These are phyloP conservation scores for Hippolais icterina DNA, from an alignment of 2,113 vertebrate genomes.

Conservation along the genomic window DNA sequence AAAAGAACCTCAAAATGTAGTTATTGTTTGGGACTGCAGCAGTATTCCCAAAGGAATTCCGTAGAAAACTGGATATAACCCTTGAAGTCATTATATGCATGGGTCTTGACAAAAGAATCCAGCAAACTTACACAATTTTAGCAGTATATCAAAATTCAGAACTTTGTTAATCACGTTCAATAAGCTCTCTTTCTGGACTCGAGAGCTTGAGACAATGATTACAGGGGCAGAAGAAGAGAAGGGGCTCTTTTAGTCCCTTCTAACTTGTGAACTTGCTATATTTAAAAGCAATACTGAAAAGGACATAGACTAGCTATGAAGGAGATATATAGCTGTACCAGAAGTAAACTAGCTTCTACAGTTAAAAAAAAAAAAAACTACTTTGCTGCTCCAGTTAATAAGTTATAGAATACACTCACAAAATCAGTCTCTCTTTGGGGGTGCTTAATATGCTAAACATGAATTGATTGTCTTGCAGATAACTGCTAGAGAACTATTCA, in stretches of 20 bases:
- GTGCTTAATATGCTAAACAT: neutral
- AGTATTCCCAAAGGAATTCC: neutral
- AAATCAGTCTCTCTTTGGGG: neutral
- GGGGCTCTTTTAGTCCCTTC: neutral
- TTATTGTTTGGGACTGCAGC: neutral
- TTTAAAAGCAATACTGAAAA: neutral
- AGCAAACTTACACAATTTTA: neutral
- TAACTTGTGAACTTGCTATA: neutral
- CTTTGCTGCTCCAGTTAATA: neutral
- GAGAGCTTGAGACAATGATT: neutral
- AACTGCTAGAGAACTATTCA: neutral
- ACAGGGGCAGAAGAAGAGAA: neutral
- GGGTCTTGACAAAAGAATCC: neutral
- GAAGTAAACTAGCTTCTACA: neutral
- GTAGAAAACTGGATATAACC: neutral
- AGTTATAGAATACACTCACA: neutral
- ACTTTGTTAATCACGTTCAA: neutral
- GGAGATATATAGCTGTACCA: neutral
- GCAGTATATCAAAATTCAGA: neutral
- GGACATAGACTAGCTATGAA: neutral
- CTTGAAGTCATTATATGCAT: neutral
- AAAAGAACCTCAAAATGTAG: conserved; percentile 30
- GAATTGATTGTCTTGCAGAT: conserved; percentile 28
- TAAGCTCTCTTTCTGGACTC: neutral
- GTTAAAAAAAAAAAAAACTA: neutral